Percentiles rank a stretch among this genome's conserved stretches.
phyloP scores from a whole-genome alignment of 2,888 invertebrate genomes.

The Drepanosiphum platanoidis region DNA sequence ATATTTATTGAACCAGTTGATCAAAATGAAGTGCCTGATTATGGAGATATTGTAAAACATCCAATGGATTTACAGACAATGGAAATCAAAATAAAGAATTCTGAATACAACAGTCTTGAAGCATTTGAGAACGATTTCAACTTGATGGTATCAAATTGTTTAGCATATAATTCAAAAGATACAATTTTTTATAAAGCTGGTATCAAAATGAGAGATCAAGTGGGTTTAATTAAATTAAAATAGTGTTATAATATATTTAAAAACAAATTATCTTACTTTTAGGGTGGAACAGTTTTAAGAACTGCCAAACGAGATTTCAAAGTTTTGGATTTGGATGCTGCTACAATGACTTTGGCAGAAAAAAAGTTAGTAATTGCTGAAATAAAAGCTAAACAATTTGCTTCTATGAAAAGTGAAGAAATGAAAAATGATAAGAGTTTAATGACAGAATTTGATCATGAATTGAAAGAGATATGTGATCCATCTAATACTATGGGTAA shows the following conservation, averaged over 20 bases:
- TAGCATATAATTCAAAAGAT: constrained; percentile 93
- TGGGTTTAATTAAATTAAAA: constrained; percentile 47
- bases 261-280: background rate
- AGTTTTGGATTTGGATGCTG: constrained; percentile 69
- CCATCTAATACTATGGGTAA: constrained; percentile 64
- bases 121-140: constrained; percentile 90
- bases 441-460: constrained; percentile 71
- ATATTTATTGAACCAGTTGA: constrained; percentile 95
- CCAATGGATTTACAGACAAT: constrained; percentile 94
- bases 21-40: constrained; percentile 74
- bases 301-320: constrained; percentile 80
- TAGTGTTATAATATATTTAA: background rate
- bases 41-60: constrained; percentile 74
- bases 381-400: constrained; percentile 63
- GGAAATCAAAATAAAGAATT: constrained; percentile 78
- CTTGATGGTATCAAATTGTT: constrained; percentile 95
- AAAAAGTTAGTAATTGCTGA: constrained; percentile 24
- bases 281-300: constrained; percentile 82
- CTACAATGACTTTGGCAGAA: constrained; percentile 55
- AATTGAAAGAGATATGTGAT: constrained; percentile 68
- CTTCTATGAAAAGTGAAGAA: constrained; percentile 68
- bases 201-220: constrained; percentile 89
- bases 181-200: constrained; percentile 94
- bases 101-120: constrained; percentile 77
- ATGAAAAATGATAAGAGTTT: constrained; percentile 67